Conservation (phyloP, 2,113 vertebrate species). For the Dicentrarchus labrax region DNA sequence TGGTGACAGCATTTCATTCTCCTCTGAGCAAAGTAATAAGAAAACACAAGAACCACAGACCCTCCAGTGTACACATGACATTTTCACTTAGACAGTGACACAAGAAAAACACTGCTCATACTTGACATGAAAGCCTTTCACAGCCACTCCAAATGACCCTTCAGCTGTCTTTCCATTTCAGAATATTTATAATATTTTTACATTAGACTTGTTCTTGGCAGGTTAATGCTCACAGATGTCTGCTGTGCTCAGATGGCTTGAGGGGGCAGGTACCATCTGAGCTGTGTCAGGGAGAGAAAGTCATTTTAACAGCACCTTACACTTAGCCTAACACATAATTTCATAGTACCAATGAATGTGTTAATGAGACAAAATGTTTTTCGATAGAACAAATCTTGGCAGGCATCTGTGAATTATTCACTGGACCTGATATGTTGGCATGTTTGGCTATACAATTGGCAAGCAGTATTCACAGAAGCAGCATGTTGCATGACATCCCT, state of each 20-base stretch:
- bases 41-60: conserved; percentile 53
- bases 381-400: conserved; percentile 75
- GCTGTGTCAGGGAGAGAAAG: conserved; percentile 79
- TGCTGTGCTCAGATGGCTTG: conserved; percentile 85
- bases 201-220: conserved; percentile 82
- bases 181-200: conserved; percentile 77
- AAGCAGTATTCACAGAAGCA: conserved; percentile 55
- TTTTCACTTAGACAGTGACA: conserved; percentile 63
- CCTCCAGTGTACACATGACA: conserved; percentile 52
- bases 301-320: conserved; percentile 81
- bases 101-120: conserved; percentile 62
- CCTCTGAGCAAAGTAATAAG: conserved; percentile 34
- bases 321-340: conserved; percentile 80
- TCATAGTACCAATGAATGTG: conserved; percentile 81
- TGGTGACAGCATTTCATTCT: conserved; percentile 49
- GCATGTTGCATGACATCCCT: conserved; percentile 44
- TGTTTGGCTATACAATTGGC: conserved; percentile 53
- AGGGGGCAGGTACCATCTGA: conserved; percentile 86
- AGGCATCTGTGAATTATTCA: conserved; percentile 78
- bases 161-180: conserved; percentile 66
- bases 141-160: conserved; percentile 69
- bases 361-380: conserved; percentile 83
- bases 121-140: conserved; percentile 65
- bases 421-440: conserved; percentile 68
- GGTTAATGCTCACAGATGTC: conserved; percentile 82